Base-by-base conservation (phyloP, 2,797 vertebrate genomes). In the Hyperoplus lanceolatus region DNA sequence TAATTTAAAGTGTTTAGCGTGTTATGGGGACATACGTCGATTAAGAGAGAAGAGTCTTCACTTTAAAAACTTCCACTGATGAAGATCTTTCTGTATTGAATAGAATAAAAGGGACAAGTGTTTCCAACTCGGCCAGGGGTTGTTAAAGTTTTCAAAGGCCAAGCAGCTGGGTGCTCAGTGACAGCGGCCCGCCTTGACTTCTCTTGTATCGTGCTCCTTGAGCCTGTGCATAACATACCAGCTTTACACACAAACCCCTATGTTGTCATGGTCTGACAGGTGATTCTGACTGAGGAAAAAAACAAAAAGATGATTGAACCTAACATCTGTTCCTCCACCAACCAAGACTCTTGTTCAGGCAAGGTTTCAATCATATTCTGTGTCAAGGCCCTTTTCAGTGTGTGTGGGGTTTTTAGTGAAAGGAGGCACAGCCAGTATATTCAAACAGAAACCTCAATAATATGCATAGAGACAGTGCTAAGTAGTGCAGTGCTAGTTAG, bases 211-310 rank as follows among this genome's bases (percentile, higher is more conserved):
- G 69, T 21, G 18, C 71, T 80, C 66, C 74, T 85, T 14, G 54
- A 67, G 71, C 75, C 81, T 60, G 75, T 73, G 70, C 77, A 46
- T 56, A 80, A 78, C 76, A 81, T 75, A 67, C 60, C 76, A 73
- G 74, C 62, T 80, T 75, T 57, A 71, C 72, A 66, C 73, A 91
- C 87, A 94, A 90, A 75, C 76, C 55, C 29, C 53, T 61, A 29
- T 46, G 79, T 91, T 93, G 91, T 94, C 85, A 82, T 72, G 75
- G 82, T 55, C 67, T 79, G 70, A 93, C 94, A 94, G 93, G 93
- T 94, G 93, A 94, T 86, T 81, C 72, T 85, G 68, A 73, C 68
- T 58, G 45, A 79, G 63, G 8, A 10, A 39, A 43, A 63, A 62
- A 66, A 46, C 64, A 70, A 70, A 73, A 15, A 83, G 57, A 70